Evolutionary conservation across 2,797 vertebrate genomes (phyloP).

Genomic region (Rachycentron canadum): DNA sequence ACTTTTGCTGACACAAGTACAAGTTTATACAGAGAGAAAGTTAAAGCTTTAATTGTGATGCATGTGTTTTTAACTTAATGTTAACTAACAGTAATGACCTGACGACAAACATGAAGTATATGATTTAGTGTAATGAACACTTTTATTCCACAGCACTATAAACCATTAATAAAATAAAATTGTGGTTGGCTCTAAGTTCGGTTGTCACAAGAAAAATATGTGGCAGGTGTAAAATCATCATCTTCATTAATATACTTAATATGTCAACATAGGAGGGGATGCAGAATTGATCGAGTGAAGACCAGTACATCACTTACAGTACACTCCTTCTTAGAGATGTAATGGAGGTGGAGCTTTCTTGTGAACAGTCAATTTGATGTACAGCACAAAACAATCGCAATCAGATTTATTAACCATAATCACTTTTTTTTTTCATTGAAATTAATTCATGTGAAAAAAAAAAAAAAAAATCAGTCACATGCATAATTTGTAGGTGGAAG

Average conservation of each 20-base stretch:
- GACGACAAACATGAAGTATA: not conserved
- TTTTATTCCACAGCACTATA: constrained; percentile 86
- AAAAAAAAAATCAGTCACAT: constrained; percentile 18
- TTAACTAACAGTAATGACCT: not conserved
- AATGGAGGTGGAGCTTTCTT: constrained; percentile 14
- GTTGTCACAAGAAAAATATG: constrained; percentile 71
- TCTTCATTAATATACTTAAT: constrained; percentile 57
- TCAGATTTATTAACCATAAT: constrained; percentile 33
- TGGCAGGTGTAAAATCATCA: constrained; percentile 67
- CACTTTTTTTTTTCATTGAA: no score
- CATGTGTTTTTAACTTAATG: no score
- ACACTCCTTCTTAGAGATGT: constrained; percentile 6
- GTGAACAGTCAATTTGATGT: constrained; percentile 30
- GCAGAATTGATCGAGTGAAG: constrained; percentile 33
- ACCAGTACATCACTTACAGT: constrained; percentile 24
- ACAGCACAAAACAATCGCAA: constrained; percentile 53
- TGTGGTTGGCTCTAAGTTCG: constrained; percentile 69
- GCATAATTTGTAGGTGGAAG: constrained; percentile 36
- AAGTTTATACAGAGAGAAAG: no score
- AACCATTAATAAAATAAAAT: constrained; percentile 82
- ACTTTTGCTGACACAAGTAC: no score
- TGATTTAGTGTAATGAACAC: constrained; percentile 72
- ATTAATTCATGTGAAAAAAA: no score
- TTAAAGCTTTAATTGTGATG: no score
- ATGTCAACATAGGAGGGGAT: constrained; percentile 32